Evolutionary conservation across 2,888 invertebrate species (phyloP).

Genomic region (Coelinius sp.): DNA sequence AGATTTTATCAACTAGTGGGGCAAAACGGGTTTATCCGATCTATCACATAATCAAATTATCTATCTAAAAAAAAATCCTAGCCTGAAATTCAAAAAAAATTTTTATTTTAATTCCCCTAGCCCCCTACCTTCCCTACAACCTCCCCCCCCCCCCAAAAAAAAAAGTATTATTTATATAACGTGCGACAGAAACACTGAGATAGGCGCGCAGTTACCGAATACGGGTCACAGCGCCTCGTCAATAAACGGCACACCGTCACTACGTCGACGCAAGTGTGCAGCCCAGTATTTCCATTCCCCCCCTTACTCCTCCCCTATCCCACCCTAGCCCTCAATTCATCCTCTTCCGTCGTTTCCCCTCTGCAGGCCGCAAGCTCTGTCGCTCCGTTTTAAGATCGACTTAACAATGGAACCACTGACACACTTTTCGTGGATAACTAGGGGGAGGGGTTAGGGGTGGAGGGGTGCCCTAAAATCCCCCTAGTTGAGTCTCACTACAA

Average conservation of each 20-base stretch:
- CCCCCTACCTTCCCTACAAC: background rate
- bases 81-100: background rate
- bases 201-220: slow-evolving; percentile 59
- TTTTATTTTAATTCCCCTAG: background rate
- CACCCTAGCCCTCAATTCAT: slow-evolving; percentile 18
- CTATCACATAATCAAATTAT: background rate
- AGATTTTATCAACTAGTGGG: background rate
- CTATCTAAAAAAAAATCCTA: background rate
- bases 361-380: slow-evolving; percentile 19
- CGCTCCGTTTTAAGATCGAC: slow-evolving; percentile 39
- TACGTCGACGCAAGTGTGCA: slow-evolving; percentile 46
- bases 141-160: background rate
- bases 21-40: background rate
- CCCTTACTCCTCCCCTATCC: slow-evolving; percentile 22
- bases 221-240: slow-evolving; percentile 64
- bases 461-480: background rate
- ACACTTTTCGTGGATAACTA: slow-evolving; percentile 54
- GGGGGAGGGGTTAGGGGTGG: background rate
- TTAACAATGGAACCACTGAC: slow-evolving; percentile 57
- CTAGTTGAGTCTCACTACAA: background rate
- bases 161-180: slow-evolving; percentile 15
- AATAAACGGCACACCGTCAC: slow-evolving; percentile 56
- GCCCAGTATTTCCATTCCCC: slow-evolving; percentile 32
- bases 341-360: slow-evolving; percentile 30
- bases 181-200: slow-evolving; percentile 33